These are phyloP conservation scores for Chrysina gloriosa DNA, from an alignment of 2,888 invertebrate species.

Conservation along the genomic window DNA sequence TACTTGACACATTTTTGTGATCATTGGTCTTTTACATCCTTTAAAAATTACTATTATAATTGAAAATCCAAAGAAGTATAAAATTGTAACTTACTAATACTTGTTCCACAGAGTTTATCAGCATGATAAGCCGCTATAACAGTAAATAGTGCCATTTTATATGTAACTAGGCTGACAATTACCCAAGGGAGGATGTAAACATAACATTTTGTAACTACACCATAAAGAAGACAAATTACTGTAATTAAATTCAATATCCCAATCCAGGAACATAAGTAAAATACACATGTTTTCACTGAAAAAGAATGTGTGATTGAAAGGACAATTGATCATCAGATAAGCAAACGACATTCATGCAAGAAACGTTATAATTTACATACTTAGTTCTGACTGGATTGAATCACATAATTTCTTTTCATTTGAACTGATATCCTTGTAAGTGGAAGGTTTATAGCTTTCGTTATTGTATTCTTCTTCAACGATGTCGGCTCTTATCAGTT, in stretches of 20 bases:
- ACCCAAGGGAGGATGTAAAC: slow-evolving; percentile 55
- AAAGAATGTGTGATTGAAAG: slow-evolving; percentile 8
- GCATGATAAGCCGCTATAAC: slow-evolving; percentile 7
- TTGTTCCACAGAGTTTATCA: background rate
- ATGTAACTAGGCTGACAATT: slow-evolving; percentile 48
- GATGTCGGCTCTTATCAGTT: slow-evolving; percentile 55
- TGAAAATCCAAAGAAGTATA: background rate
- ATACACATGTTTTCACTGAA: slow-evolving; percentile 53
- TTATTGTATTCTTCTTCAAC: slow-evolving; percentile 53
- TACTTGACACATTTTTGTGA: too few relatives aligned
- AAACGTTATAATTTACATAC: slow-evolving; percentile 45
- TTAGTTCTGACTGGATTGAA: slow-evolving; percentile 51
- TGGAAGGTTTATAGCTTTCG: slow-evolving; percentile 42
- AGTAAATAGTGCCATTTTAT: slow-evolving; percentile 28
- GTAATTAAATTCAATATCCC: slow-evolving; percentile 53
- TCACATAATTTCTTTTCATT: slow-evolving; percentile 52
- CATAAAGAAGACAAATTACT: slow-evolving; percentile 53
- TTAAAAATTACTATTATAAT: background rate
- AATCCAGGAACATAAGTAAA: slow-evolving; percentile 53
- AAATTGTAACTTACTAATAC: slow-evolving; percentile 18
- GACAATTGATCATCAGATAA: background rate
- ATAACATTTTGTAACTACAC: slow-evolving; percentile 52
- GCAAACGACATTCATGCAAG: background rate
- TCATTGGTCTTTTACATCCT: background rate
- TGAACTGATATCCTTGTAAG: slow-evolving; percentile 44